Base-by-base conservation (phyloP, 1,140 invertebrate genomes). In the Drosophila rhopaloa region DNA sequence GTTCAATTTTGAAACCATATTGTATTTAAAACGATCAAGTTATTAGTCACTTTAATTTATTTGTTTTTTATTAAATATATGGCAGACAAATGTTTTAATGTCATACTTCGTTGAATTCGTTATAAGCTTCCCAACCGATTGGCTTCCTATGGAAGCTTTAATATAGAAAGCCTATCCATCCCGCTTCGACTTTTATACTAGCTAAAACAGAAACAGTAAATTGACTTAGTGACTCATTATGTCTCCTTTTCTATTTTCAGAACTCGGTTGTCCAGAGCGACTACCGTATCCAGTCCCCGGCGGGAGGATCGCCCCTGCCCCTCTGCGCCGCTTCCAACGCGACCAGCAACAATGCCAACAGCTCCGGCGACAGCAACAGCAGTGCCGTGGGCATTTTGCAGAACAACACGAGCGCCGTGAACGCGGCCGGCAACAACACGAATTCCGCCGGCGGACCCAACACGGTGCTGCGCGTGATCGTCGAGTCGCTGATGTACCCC, bases 401-500 rank as follows among this genome's bases (percentile, higher is more conserved):
- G 63, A 92, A 92, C 59, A 93, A 93, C 48, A 94, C 91, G 32
- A 91, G 81, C 51, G 91, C 73, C 41, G 88, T 90, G 24, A 91
- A 91, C 51, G 66, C 83, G 11, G 70, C 67, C 27, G 81, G 83
- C 27, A 88, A 84, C 19, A 90, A 90, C n/a, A 77, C 73, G 38
- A 91, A 97, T 66, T 96, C 96, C 10, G 96, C 97, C 93, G 97
- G 97, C 70, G 97, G 98, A 60, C 97, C 97, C 47, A 98, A 98
- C 92, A 98, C 98, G 27, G 98, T 99, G 57, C 95, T 99, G 43
- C 95, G 99, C 62, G 98, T 99, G 51, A 99, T 99, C 93, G 96
- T 99, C 77, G 98, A 99, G 93, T 98, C 99, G 93, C 97, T 99
- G 96, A 94, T 99, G 65, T 99, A 99, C 93, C 98, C 98, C 11